A percentile compares a stretch with the other conserved stretches of the same genome.
Evolutionary conservation across 2,888 invertebrate genomes (phyloP).

Genomic region (Hedya salicella): DNA sequence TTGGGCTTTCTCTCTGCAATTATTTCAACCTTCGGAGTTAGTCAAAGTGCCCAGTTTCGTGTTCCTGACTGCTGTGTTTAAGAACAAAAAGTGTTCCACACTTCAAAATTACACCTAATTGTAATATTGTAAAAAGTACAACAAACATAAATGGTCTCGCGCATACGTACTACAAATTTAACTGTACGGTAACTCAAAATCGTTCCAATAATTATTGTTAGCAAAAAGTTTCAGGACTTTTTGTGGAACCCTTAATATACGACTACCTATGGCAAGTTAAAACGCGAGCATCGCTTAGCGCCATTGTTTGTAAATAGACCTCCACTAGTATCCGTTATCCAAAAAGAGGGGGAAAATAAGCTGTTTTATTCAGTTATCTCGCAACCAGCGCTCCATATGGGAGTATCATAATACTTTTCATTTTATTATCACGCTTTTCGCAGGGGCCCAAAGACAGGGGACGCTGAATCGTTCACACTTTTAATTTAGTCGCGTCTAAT

Average conservation of each 20-base stretch:
- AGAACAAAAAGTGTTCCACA: conserved; percentile 23
- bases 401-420: conserved; percentile 79
- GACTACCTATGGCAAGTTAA: background rate
- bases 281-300: conserved; percentile 13
- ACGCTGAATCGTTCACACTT: conserved; percentile 79
- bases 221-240: conserved; percentile 5
- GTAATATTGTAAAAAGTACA: conserved; percentile 28
- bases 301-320: conserved; percentile 34
- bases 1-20: conserved; percentile 9
- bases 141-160: conserved; percentile 26
- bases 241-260: background rate
- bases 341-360: conserved; percentile 67
- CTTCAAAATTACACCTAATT: conserved; percentile 36
- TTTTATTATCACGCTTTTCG: conserved; percentile 73
- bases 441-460: conserved; percentile 55
- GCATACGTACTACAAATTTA: conserved; percentile 22
- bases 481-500: conserved; percentile 84
- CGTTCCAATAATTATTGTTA: conserved; percentile 1
- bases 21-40: conserved; percentile 25
- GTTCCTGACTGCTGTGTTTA: conserved; percentile 25
- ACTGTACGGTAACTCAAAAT: conserved; percentile 18
- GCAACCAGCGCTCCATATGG: conserved; percentile 74
- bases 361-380: conserved; percentile 75
- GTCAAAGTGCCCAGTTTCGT: conserved; percentile 30
- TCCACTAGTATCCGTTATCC: conserved; percentile 25